Conservation (phyloP, 2,113 vertebrate species). For the Triplophysa dalaica region DNA sequence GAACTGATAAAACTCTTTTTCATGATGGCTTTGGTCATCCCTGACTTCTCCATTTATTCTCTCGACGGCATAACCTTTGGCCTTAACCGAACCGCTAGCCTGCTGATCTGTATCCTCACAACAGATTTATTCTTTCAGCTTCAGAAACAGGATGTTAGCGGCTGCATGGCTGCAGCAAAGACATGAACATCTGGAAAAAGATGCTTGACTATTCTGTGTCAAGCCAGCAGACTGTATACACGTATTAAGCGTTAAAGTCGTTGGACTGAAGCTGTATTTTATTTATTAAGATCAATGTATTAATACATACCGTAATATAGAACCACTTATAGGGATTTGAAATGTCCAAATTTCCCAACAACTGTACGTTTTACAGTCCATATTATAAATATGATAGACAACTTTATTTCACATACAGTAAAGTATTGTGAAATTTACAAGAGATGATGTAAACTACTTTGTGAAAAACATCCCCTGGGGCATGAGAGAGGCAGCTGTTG, state of each 20-base stretch:
- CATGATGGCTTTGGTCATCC: background rate
- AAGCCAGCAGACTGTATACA: background rate
- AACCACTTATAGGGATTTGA: too few species aligned
- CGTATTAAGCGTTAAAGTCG: background rate
- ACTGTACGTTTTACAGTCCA: background rate
- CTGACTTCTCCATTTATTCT: background rate
- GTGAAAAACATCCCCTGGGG: slow-evolving; percentile 1
- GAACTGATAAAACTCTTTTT: background rate
- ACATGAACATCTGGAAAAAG: slow-evolving; percentile 17
- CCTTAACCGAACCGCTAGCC: background rate
- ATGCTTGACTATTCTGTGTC: background rate
- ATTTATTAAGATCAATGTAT: background rate
- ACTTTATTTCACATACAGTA: background rate
- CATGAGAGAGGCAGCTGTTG: background rate
- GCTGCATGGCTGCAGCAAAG: background rate
- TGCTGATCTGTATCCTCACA: background rate
- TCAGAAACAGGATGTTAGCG: background rate
- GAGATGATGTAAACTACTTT: slow-evolving; percentile 20
- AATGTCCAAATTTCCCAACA: too few species aligned
- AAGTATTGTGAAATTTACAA: slow-evolving; percentile 12
- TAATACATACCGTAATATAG: too few species aligned
- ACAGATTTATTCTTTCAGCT: background rate
- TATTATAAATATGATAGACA: slow-evolving; percentile 6
- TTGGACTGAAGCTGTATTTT: background rate
- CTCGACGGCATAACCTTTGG: background rate